Conservation (phyloP, 2,113 vertebrate species). For the Cyanocitta stelleri region DNA sequence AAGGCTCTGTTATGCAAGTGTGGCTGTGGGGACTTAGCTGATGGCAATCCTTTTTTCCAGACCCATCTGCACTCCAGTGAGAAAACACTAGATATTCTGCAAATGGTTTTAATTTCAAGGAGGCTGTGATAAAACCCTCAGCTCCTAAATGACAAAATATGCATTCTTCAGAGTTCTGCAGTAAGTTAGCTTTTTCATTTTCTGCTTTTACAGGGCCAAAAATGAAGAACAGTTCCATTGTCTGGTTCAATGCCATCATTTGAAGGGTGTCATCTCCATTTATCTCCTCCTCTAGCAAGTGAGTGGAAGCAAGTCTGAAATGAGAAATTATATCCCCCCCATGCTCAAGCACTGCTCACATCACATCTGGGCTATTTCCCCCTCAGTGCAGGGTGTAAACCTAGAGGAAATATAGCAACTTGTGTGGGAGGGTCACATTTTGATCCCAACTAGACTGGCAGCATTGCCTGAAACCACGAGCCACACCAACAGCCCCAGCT, state of each 20-base stretch:
- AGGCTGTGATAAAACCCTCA: background rate
- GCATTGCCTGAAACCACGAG: background rate
- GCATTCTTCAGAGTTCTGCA: background rate
- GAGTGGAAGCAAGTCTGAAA: background rate
- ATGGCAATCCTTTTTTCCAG: background rate
- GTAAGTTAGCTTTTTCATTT: background rate
- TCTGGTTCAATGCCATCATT: background rate
- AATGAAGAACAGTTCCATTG: background rate
- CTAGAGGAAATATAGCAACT: background rate
- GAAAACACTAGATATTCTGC: background rate
- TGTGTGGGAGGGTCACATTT: background rate
- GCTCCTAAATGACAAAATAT: background rate
- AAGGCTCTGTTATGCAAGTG: background rate
- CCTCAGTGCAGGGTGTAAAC: background rate
- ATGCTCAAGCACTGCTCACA: background rate
- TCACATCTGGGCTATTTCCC: background rate
- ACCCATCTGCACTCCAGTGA: background rate
- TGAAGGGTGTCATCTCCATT: background rate
- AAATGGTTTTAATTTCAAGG: background rate
- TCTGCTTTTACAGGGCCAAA: background rate
- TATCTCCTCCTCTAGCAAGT: background rate
- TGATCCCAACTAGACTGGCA: background rate
- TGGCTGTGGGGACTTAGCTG: accelerated
- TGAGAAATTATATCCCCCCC: background rate
- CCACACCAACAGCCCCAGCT: background rate